Percentiles rank a stretch among this genome's conserved stretches.
phyloP scores from a whole-genome alignment of 2,888 invertebrate genomes.

The Tinea trinotella region DNA sequence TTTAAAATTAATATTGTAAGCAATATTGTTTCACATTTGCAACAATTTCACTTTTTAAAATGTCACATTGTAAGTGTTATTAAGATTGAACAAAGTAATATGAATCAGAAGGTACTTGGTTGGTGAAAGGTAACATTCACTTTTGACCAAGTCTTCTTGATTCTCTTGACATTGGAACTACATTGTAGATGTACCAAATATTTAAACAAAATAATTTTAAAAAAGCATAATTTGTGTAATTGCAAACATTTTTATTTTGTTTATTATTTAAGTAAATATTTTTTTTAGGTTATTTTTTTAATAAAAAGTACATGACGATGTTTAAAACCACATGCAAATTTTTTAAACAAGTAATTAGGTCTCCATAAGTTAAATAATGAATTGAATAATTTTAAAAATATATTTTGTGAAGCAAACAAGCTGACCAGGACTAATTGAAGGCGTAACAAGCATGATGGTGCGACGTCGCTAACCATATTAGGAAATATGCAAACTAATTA shows the following conservation, averaged over 20 bases:
- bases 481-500: neutral
- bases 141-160: slow-evolving; percentile 29
- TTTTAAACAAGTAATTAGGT: no score
- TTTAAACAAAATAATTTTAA: neutral
- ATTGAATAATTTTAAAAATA: neutral
- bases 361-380: no score
- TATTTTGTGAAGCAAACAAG: neutral
- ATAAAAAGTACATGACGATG: no score
- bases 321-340: no score
- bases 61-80: neutral
- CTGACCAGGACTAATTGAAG: neutral
- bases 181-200: neutral
- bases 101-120: slow-evolving; percentile 20
- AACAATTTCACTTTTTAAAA: neutral
- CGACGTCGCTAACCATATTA: neutral
- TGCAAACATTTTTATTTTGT: neutral
- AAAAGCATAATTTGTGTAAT: neutral
- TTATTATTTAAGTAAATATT: neutral
- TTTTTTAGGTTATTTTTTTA: neutral
- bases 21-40: neutral
- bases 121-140: slow-evolving; percentile 63
- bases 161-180: neutral
- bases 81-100: neutral
- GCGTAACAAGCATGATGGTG: neutral
- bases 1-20: no score